phyloP scores from a whole-genome alignment of 2,797 vertebrate genomes.

The Sebastes iracundus region DNA sequence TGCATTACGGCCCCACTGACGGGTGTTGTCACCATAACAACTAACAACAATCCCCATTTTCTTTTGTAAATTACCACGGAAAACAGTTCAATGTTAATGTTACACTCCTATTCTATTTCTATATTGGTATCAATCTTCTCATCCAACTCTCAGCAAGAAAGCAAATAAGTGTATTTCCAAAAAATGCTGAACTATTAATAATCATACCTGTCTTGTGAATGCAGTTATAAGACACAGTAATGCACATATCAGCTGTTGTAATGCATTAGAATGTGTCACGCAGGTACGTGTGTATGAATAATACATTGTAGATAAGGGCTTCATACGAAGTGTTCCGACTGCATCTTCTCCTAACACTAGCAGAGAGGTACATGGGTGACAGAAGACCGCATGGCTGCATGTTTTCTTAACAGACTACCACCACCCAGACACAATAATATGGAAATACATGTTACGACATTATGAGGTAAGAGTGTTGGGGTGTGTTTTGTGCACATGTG shows the following conservation, averaged over 20 bases:
- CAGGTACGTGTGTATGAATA: neutral
- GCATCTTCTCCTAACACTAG: neutral
- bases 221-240: neutral
- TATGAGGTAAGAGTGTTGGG: constrained; percentile 63
- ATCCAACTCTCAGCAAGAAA: neutral
- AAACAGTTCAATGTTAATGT: too few relatives aligned
- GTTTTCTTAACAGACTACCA: neutral
- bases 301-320: neutral
- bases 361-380: neutral
- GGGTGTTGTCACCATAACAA: too few relatives aligned
- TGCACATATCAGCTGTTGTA: neutral
- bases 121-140: neutral
- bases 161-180: neutral
- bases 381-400: constrained; percentile 8
- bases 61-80: too few relatives aligned
- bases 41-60: too few relatives aligned
- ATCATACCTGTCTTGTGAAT: neutral
- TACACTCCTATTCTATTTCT: too few relatives aligned
- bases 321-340: constrained; percentile 14
- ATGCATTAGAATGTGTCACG: neutral
- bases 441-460: constrained; percentile 26
- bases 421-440: constrained; percentile 9
- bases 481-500: constrained; percentile 12
- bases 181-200: neutral
- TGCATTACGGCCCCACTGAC: too few relatives aligned